A percentile compares a stretch with the other conserved stretches of the same genome.
phyloP scores from a whole-genome alignment of 2,797 vertebrate species.

The Calcarius lapponicus region DNA sequence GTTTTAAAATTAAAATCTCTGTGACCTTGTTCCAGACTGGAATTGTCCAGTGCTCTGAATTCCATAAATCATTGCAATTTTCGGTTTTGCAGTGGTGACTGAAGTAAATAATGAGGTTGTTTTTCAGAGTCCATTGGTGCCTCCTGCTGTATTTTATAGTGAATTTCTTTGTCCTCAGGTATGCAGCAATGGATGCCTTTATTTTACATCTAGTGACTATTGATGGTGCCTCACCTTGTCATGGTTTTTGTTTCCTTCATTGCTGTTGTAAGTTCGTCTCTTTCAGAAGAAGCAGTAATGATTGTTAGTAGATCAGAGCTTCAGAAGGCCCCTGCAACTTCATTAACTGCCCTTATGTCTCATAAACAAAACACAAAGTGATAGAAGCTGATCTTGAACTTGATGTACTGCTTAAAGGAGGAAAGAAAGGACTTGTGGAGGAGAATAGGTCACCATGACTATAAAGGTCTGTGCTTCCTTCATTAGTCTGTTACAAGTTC shows the following conservation, averaged over 20 bases:
- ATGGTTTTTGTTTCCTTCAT: not conserved
- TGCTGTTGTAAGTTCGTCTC: not conserved
- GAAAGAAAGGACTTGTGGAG: not conserved
- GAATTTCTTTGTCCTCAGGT: not conserved
- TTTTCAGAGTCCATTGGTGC: not conserved
- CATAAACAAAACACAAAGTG: not conserved
- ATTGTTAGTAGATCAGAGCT: not conserved
- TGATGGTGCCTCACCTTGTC: not conserved
- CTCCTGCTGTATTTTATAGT: not conserved
- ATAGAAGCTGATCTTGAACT: not conserved
- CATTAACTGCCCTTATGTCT: not conserved
- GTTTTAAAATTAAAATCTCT: not conserved
- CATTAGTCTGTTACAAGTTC: not conserved
- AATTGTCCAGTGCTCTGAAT: not conserved
- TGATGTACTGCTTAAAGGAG: not conserved
- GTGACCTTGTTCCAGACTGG: not conserved
- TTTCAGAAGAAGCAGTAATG: not conserved
- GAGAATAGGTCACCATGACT: not conserved
- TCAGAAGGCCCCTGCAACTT: not conserved
- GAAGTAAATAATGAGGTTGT: not conserved
- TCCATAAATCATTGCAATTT: not conserved
- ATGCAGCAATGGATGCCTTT: not conserved
- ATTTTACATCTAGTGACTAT: not conserved
- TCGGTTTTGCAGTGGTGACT: not conserved
- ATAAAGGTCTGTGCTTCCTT: not conserved